phyloP scores from a whole-genome alignment of 23 tunicate species.

The Trididemnum clinides region DNA sequence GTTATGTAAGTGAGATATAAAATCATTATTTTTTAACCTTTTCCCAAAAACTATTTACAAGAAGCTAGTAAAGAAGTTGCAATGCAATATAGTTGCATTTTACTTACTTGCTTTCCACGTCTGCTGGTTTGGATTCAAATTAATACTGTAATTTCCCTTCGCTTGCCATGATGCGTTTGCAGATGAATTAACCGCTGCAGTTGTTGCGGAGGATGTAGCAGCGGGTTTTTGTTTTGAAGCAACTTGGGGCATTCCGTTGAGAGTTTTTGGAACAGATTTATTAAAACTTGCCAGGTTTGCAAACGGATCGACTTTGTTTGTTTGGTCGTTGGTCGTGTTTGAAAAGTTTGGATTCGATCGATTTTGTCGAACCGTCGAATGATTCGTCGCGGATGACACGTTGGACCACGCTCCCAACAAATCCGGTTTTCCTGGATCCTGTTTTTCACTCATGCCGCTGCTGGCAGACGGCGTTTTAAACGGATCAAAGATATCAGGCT shows the following conservation, averaged over 20 bases:
- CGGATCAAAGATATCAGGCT: slow-evolving; percentile 59
- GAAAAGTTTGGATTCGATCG: background rate
- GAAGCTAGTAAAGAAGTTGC: too few relatives aligned
- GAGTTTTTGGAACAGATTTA: slow-evolving; percentile 40
- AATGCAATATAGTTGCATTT: background rate
- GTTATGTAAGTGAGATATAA: too few relatives aligned
- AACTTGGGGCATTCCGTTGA: too few relatives aligned
- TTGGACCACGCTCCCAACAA: slow-evolving; percentile 47
- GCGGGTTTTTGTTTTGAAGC: background rate
- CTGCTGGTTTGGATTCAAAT: slow-evolving; percentile 30
- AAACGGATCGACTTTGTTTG: slow-evolving; percentile 50
- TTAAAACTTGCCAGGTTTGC: slow-evolving; percentile 53
- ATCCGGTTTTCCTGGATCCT: slow-evolving; percentile 2
- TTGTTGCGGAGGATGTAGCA: background rate
- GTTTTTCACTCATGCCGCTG: too few relatives aligned
- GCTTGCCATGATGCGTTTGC: background rate
- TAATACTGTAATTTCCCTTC: slow-evolving; percentile 66
- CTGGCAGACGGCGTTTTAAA: slow-evolving; percentile 33
- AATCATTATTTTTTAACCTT: too few relatives aligned
- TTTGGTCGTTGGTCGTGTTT: background rate
- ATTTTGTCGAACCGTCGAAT: background rate
- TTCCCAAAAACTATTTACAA: too few relatives aligned
- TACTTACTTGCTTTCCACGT: slow-evolving; percentile 94
- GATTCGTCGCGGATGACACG: background rate
- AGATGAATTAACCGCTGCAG: background rate